These are phyloP conservation scores for Listronotus oregonensis DNA, from an alignment of 1,140 invertebrate genomes.

Conservation along the genomic window DNA sequence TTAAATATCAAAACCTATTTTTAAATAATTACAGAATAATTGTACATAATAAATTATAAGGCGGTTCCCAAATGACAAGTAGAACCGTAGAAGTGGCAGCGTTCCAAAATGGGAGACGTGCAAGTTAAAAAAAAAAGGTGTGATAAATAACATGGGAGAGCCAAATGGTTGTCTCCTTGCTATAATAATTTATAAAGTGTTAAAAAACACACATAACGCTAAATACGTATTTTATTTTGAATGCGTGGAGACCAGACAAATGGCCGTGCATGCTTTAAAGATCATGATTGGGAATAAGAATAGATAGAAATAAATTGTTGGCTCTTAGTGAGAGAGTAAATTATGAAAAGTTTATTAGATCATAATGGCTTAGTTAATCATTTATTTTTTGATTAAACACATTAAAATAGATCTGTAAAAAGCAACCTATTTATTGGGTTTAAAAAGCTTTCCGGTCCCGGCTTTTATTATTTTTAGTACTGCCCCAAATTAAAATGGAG, in stretches of 20 bases:
- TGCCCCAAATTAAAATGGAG: too few species aligned
- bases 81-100: neutral
- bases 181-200: conserved; percentile 14
- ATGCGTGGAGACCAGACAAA: neutral
- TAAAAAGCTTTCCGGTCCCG: too few species aligned
- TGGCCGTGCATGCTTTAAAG: neutral
- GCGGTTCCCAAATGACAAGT: neutral
- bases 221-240: conserved; percentile 10
- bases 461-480: too few species aligned
- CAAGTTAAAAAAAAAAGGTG: conserved; percentile 2
- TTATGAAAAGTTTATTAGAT: too few species aligned
- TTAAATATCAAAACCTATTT: neutral
- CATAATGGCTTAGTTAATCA: too few species aligned
- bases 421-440: too few species aligned
- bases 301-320: too few species aligned
- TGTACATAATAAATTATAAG: neutral
- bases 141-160: conserved; percentile 11
- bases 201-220: conserved; percentile 10
- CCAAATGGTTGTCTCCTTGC: conserved; percentile 7
- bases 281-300: neutral
- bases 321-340: too few species aligned
- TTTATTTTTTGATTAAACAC: too few species aligned
- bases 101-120: neutral
- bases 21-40: conserved; percentile 11
- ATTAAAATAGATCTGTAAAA: too few species aligned